A percentile compares a stretch with the other conserved stretches of the same genome.
phyloP scores from a whole-genome alignment of 2,113 vertebrate genomes.

The Anthoscopus minutus region DNA sequence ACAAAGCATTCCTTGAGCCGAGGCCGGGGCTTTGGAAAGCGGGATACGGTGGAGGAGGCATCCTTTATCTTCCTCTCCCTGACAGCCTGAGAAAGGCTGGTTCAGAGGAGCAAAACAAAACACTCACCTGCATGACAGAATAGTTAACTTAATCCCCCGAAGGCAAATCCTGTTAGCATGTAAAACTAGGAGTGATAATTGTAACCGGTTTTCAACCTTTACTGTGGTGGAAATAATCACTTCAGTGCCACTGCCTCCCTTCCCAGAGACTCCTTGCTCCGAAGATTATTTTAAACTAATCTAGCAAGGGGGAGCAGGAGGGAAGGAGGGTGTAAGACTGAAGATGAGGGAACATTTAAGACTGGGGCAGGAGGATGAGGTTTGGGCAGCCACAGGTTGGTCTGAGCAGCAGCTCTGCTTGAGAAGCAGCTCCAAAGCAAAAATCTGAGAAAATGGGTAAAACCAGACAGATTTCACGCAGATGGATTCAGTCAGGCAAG shows the following conservation, averaged over 20 bases:
- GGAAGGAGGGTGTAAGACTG: neutral
- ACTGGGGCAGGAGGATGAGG: accelerated
- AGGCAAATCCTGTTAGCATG: conserved; percentile 25
- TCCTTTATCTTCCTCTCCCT: neutral
- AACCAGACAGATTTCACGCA: neutral
- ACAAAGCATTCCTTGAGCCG: neutral
- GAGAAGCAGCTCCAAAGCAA: neutral
- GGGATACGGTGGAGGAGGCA: accelerated
- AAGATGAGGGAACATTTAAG: neutral
- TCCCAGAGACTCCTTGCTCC: neutral
- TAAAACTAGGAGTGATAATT: conserved; percentile 31
- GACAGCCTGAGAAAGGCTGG: neutral
- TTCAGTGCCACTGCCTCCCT: neutral
- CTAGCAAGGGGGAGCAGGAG: neutral
- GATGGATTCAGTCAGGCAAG: neutral
- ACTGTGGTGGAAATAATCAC: conserved; percentile 22
- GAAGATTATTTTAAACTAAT: neutral
- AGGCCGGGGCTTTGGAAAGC: neutral
- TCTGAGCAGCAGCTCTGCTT: neutral
- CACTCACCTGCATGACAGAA: conserved; percentile 7
- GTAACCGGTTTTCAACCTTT: conserved; percentile 2
- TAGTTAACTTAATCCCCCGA: conserved; percentile 9
- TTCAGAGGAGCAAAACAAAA: conserved; percentile 17
- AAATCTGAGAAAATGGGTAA: neutral
- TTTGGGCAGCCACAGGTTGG: neutral